A percentile compares a stretch with the other conserved stretches of the same genome.
Evolutionary conservation across 2,888 invertebrate genomes (phyloP).

Genomic region (Ichneumoninae sp.): DNA sequence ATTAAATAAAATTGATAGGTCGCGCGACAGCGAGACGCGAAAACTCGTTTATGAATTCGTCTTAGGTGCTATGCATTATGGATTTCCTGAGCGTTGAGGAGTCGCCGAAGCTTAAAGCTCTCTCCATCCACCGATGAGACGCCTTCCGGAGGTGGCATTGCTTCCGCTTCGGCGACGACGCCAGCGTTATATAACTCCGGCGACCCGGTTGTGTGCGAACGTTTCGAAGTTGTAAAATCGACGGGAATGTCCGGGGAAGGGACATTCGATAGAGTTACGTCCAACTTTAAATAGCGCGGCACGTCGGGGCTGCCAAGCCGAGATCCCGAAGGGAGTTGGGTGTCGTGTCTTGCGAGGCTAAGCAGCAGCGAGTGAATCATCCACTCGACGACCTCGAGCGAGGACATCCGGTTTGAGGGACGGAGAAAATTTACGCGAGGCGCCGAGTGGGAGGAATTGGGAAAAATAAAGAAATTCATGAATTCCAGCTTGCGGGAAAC

Average conservation of each 20-base stretch:
- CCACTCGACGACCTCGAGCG: conserved; percentile 8
- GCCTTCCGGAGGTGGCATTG: neutral
- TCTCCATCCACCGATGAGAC: neutral
- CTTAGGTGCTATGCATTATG: too few species aligned
- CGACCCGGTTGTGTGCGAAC: neutral
- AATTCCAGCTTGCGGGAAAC: neutral
- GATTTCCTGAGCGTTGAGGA: neutral
- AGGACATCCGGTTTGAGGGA: neutral
- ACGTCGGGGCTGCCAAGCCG: conserved; percentile 6
- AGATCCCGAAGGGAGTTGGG: conserved; percentile 21
- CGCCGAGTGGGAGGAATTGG: neutral
- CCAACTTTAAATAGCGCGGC: conserved; percentile 36
- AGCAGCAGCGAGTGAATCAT: conserved; percentile 20
- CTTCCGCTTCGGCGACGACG: neutral
- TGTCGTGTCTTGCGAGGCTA: neutral
- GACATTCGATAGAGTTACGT: conserved; percentile 25
- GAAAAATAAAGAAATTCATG: neutral
- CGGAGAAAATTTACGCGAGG: neutral
- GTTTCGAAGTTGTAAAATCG: conserved; percentile 40
- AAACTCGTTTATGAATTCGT: too few species aligned
- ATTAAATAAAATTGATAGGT: too few species aligned
- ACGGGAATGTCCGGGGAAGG: neutral
- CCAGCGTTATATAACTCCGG: neutral
- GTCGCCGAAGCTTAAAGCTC: neutral
- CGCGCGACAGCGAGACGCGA: too few species aligned